Evolutionary conservation across 2,888 invertebrate species (phyloP).

Genomic region (Lepidochitona cinerea): DNA sequence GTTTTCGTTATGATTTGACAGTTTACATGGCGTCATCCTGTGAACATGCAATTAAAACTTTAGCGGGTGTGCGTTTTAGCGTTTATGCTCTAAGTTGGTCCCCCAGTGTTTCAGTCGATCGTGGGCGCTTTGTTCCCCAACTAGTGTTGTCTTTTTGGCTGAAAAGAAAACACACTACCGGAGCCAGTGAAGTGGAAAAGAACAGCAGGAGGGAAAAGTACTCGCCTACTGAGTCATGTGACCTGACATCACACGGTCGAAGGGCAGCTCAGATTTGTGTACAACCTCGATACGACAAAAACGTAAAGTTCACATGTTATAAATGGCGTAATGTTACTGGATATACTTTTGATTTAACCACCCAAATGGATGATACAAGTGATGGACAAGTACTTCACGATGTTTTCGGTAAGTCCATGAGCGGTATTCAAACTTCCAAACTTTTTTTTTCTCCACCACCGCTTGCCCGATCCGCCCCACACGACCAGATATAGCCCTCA

Average conservation of each 20-base stretch:
- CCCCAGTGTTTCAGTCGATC: no score
- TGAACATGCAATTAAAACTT: no score
- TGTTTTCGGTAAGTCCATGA: not conserved
- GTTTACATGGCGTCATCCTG: no score
- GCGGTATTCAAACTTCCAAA: not conserved
- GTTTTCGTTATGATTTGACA: no score
- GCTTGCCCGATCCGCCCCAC: no score
- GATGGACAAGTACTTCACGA: not conserved
- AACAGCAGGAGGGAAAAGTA: conserved; percentile 19
- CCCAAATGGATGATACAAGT: not conserved
- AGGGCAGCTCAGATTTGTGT: not conserved
- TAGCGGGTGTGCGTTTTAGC: no score
- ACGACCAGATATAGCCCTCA: no score
- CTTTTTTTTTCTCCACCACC: not conserved
- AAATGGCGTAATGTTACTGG: not conserved
- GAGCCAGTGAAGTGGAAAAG: no score
- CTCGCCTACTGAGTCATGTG: conserved; percentile 19
- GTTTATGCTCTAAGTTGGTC: no score
- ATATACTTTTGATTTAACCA: not conserved
- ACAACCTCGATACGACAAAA: not conserved
- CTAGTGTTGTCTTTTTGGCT: no score
- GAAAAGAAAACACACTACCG: no score
- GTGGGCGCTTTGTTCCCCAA: no score
- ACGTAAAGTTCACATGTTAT: not conserved
- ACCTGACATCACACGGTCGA: conserved; percentile 24